Base-by-base conservation (phyloP, 2,113 vertebrate species). In the Erpornis zantholeuca region DNA sequence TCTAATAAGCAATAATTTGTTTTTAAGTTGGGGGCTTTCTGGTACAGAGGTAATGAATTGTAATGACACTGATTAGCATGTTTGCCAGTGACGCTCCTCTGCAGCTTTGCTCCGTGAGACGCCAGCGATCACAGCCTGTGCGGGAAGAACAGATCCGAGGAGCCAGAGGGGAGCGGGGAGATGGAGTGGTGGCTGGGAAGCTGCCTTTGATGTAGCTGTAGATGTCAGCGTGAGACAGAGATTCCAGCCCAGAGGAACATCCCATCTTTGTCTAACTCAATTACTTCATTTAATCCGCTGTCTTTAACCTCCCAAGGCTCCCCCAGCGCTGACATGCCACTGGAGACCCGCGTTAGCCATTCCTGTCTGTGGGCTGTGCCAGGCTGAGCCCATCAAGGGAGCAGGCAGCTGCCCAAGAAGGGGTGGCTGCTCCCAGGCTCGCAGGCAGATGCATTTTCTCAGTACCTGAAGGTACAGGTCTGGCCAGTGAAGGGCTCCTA, bases 201-300 rank as follows among this genome's bases (percentile, higher is more conserved):
- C 60, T 24, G 77, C 91, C 92, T 84, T 84, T 81, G 92, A 78
- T 94, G 91, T 49, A n/a, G 92, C 91, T 82, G 89, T 53, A 47
- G 92, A 91, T 86, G 94, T 84, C 90, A 89, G 88, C 6, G 4
- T 10, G 36, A 83, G 92, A 68, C 60, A 73, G 80, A 92, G 79
- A 77, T 63, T 69, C 90, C 91, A 12, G 86, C 92, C 28, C 88
- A 42, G 68, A 93, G 88, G 92, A 87, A 73, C 25, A 57, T 5
- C 83, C 79, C 52, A 1, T 17, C 88, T 86, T 65, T 70, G 79
- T 66, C 60, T 19, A n/a, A 66, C 85, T 86, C 61, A 27, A 56
- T 86, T 40, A 81, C 36, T 84, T 56, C 40, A 38, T 78, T 75
- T 82, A 71, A 65, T 28, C 28, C 31, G 9, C 22, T 8, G 50